phyloP scores from a whole-genome alignment of 2,888 invertebrate species.

The Cataglyphis albicans region DNA sequence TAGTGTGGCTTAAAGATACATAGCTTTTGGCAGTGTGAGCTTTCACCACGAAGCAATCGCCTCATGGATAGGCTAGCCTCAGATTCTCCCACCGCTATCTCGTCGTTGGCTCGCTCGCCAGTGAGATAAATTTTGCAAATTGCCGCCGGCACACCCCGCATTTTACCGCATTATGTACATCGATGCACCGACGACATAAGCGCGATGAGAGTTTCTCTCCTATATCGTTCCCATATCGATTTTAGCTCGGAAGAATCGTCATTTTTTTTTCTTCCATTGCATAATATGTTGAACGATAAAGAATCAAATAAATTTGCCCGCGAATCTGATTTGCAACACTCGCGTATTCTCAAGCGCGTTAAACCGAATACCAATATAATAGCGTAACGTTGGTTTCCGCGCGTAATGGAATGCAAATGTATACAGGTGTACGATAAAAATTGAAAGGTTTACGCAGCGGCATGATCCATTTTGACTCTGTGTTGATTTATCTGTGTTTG shows the following conservation, averaged over 20 bases:
- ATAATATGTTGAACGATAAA: neutral
- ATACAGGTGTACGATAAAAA: conserved; percentile 43
- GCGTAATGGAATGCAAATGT: conserved; percentile 53
- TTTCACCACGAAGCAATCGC: conserved; percentile 69
- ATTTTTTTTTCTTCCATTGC: neutral
- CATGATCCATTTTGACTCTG: conserved; percentile 38
- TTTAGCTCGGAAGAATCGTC: neutral
- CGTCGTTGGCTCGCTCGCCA: conserved; percentile 60
- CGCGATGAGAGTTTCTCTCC: conserved; percentile 4
- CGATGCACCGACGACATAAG: conserved; percentile 27
- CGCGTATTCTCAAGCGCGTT: conserved; percentile 26
- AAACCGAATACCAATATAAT: conserved; percentile 38
- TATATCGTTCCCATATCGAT: neutral
- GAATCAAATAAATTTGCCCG: conserved; percentile 5
- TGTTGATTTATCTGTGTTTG: conserved; percentile 54
- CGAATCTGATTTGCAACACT: neutral
- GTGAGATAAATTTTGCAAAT: conserved; percentile 75
- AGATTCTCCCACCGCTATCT: conserved; percentile 64
- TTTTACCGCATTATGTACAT: conserved; percentile 67
- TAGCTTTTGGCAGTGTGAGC: conserved; percentile 70
- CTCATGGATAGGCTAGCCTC: conserved; percentile 61
- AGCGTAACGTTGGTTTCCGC: conserved; percentile 28
- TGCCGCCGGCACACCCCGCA: conserved; percentile 64
- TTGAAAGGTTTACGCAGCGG: conserved; percentile 31
- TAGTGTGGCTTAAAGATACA: conserved; percentile 66